Evolutionary conservation across 2,888 invertebrate species (phyloP).

Genomic region (Geophilus truncorum): DNA sequence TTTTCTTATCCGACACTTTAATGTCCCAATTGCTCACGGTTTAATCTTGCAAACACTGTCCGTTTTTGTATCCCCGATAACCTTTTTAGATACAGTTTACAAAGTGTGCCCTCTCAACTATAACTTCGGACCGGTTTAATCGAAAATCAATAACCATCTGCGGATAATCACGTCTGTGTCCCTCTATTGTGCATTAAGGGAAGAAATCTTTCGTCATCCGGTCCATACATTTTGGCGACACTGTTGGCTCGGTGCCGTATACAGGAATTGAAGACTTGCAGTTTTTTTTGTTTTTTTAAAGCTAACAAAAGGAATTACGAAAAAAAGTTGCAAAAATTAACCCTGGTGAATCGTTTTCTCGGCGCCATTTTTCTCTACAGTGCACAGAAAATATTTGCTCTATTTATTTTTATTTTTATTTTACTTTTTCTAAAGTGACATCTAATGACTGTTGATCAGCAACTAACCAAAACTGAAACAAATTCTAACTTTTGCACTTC

Average conservation of each 20-base stretch:
- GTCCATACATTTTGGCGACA: neutral
- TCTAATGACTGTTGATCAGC: too few species aligned
- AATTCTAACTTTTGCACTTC: too few species aligned
- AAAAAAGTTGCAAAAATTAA: too few species aligned
- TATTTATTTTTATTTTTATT: too few species aligned
- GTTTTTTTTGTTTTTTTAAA: too few species aligned
- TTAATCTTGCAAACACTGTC: neutral
- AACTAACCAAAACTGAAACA: too few species aligned
- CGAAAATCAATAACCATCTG: constrained; percentile 20
- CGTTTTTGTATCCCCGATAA: neutral
- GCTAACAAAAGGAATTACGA: too few species aligned
- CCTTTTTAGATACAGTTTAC: neutral
- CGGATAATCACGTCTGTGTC: constrained; percentile 19
- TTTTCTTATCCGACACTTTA: constrained; percentile 10
- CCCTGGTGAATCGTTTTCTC: too few species aligned
- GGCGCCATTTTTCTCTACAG: too few species aligned
- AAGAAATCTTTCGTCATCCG: neutral
- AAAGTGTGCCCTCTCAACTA: neutral
- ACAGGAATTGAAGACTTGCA: too few species aligned
- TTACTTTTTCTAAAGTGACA: too few species aligned
- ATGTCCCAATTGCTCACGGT: constrained; percentile 1
- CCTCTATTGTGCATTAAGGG: constrained; percentile 23
- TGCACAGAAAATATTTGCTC: too few species aligned
- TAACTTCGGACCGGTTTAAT: constrained; percentile 1
- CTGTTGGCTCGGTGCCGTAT: neutral